Base-by-base conservation (phyloP, 1,140 invertebrate species). In the Paracyclopina nana region DNA sequence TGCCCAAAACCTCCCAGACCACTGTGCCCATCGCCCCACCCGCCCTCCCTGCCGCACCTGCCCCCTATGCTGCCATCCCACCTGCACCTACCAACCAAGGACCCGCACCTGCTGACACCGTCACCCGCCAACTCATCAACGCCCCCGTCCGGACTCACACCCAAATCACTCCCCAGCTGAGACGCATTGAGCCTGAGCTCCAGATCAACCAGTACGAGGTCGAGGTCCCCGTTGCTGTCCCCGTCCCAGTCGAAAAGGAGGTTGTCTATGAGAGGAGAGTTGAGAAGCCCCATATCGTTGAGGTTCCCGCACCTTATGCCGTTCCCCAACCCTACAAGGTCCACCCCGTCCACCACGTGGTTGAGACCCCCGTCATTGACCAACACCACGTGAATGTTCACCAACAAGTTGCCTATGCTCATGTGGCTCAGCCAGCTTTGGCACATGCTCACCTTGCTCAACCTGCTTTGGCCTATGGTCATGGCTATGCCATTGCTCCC, bases 261-360 rank as follows among this genome's bases (percentile, higher is more conserved):
- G 50, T 52, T 25, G 11, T 52, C 22, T 20, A 43, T 18, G 16
- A 22, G 25, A 52, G 43, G 50, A 2, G 22, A 11, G 50, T 52
- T 42, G 50, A 34, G 38, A 42, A 43, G 24, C 50, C 50, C 14
- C 18, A 40, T 27, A 12, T 22, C 38, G 38, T 52, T 26, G 50
- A 46, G 16, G 50, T 52, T 16, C 50, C 38, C 22, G 12, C n/a
- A 2, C 16, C 31, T 16, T 34, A 43, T 16, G 16, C 50, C 22
- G 50, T 52, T 20, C 16, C 50, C 40, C 20, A 14, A 11, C 50
- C 50, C 42, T 52, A 52, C 34, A 22, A 52, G 38, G 50, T 52
- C 34, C 50, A 22, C 6, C 40, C 38, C 40, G 50, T 52, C 12
- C 50, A 52, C 11, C 22, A 4, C 31, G 40, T 52, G 34, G 50